Evolutionary conservation across 2,888 invertebrate species (phyloP).

Genomic region (Kryphioiulus occultus): DNA sequence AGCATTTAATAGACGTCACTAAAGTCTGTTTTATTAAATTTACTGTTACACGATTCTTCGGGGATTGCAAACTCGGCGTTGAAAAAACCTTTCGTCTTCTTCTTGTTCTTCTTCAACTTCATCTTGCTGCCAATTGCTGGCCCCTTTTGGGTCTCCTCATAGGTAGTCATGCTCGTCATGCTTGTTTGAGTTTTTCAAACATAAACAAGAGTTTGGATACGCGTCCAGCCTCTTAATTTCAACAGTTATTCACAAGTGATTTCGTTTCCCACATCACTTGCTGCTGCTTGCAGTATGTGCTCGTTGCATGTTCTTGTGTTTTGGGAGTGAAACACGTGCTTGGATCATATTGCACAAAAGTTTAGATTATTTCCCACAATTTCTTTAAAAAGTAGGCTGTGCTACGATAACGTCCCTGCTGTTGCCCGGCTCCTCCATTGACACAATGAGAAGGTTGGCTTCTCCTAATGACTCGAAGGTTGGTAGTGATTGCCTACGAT

Average conservation of each 20-base stretch:
- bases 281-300: too few species aligned
- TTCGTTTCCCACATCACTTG: background rate
- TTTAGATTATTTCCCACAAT: too few species aligned
- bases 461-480: too few species aligned
- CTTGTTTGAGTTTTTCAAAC: background rate
- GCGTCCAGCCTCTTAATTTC: background rate
- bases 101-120: background rate
- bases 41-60: constrained; percentile 20
- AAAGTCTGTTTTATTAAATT: constrained; percentile 35
- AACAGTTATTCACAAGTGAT: background rate
- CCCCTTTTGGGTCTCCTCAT: background rate
- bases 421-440: too few species aligned
- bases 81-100: constrained; percentile 1
- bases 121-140: background rate
- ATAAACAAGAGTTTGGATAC: background rate
- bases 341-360: too few species aligned
- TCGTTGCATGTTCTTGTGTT: too few species aligned
- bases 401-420: too few species aligned
- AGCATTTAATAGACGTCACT: constrained; percentile 35
- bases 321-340: too few species aligned
- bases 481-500: too few species aligned
- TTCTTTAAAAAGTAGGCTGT: too few species aligned
- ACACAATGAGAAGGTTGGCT: too few species aligned
- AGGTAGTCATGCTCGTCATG: background rate
- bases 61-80: background rate